Base-by-base conservation (phyloP, 2,888 invertebrate species). In the Scaptomyza cyrtandrae region DNA sequence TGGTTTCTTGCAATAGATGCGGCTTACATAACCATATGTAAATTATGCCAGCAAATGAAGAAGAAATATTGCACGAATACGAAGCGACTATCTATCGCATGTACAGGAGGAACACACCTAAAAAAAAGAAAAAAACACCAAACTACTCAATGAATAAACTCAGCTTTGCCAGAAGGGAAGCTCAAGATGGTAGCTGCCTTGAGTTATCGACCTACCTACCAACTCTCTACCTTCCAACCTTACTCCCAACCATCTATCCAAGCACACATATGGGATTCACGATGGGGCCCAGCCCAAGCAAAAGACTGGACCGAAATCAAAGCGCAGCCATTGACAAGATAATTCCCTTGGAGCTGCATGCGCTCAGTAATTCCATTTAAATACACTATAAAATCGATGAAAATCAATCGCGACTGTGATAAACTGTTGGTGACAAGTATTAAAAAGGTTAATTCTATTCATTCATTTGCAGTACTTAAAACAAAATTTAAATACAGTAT, bases 241-340 rank as follows among this genome's bases (percentile, higher is more conserved):
- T 35, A 11, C 14, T 61, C 56, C 43, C 73, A 52, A 64, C 43
- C 59, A 62, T 37, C 52, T 13, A 13, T 19, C 10, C 53, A 35
- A 63, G 37, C 43, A 37, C 68, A 72, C 63, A 69, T 41, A 10
- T 72, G 56, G 69, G 52, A 27, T 45, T 50, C 58, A 68, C 43
- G 61, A 54, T 49, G 49, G 68, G 49, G 70, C 85, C 75, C 78
- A 72, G 61, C 58, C 74, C 74, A 85, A 66, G 50, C 70, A 53
- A 62, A 41, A 44, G 45, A 62, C 78, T 62, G 79, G 71, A 78
- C 79, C 69, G 62, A 86, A 87, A 78, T 82, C 78, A 87, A 82
- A 85, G 87, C 85, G 66, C 82, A 81, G 67, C 68, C 88, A 87
- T 83, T 83, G 83, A 83, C 83, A 83, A 83, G 86, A 87, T 83